Evolutionary conservation across 2,797 vertebrate genomes (phyloP), one percentile per base, ranked within the genome.

Genomic region (Oreonectes daqikongensis): DNA sequence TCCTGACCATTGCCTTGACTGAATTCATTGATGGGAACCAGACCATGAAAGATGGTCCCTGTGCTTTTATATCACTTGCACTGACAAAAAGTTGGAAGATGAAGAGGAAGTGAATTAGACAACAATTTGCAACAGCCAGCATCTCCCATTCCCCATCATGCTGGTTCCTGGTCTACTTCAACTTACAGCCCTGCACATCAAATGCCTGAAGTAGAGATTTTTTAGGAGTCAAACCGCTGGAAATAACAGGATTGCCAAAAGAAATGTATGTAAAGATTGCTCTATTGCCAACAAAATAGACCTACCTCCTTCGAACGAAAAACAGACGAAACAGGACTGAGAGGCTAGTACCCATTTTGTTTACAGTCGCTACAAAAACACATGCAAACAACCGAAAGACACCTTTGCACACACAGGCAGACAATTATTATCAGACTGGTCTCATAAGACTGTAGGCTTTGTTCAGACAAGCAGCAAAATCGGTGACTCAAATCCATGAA

Each of bases 291-390:
- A 88, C 80, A 82, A 83, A 86, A 81, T 86, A 85, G 84, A 88
- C 83, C 91, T 92, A 92, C 88, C 90, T 93, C 90, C 87, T 87
- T 86, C 71, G 79, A 87, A 82, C 72, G 75, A 85, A 84, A 78
- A n/a, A 59, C 69, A 84, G 76, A 79, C 18, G 42, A 81, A 78
- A 79, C 44, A 35, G 79, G 69, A 81, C 32, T 75, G 20, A 78
- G 69, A 76, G 53, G 38, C 75, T 79, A 74, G 69, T 46, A 69
- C 32, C 50, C 46, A 78, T 75, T 68, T 73, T 86, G 86, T 87
- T 86, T 85, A 86, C 84, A 85, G 64, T 79, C 48, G n/a, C 76
- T 69, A 80, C 68, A 70, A 78, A 72, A 60, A 70, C 40, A 81
- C 44, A 42, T 42, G 76, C 44, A 38, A 61, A 57, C 75, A 85